phyloP scores from a whole-genome alignment of 2,797 vertebrate species.

The Chaetophractus vellerosus region DNA sequence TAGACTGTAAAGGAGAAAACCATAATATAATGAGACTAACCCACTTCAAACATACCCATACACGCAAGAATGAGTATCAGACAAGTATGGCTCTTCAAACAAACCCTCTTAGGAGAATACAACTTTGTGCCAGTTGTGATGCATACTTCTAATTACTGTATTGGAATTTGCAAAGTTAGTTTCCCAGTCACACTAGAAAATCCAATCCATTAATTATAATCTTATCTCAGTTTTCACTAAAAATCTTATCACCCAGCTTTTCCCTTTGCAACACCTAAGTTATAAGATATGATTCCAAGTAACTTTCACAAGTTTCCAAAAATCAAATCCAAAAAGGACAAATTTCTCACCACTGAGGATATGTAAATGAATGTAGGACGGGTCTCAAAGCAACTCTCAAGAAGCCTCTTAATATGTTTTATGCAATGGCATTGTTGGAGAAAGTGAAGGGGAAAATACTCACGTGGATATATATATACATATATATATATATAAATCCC shows the following conservation, averaged over 20 bases:
- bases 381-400: not conserved
- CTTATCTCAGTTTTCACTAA: not conserved
- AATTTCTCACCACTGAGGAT: not conserved
- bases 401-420: not conserved
- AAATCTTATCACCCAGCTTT: not conserved
- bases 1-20: not conserved
- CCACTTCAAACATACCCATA: not conserved
- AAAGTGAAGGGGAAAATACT: not conserved
- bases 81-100: not conserved
- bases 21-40: not conserved
- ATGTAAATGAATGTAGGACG: not conserved
- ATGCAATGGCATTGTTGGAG: not conserved
- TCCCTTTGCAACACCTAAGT: not conserved
- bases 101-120: not conserved
- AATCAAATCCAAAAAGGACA: not conserved
- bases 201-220: not conserved
- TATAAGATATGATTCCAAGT: not conserved
- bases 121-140: not conserved
- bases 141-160: not conserved
- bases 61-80: not conserved
- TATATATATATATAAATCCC: not conserved
- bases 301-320: not conserved
- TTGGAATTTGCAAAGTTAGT: not conserved
- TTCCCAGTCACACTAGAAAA: constrained; percentile 16
- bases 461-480: not conserved